These are phyloP conservation scores for Yponomeuta malinellus DNA, from an alignment of 2,888 invertebrate species.

Conservation along the genomic window DNA sequence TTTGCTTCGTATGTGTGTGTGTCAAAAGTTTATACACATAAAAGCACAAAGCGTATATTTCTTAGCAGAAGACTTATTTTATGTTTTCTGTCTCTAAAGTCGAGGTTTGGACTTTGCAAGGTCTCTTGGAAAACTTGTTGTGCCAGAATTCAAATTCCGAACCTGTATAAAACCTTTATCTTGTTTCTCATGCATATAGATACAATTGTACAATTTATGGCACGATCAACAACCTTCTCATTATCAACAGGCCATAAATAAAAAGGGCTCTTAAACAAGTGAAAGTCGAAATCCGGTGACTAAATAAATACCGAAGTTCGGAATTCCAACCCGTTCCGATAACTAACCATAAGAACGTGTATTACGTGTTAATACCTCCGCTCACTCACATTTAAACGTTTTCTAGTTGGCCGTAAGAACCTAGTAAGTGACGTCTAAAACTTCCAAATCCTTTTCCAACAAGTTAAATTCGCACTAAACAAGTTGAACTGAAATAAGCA, in stretches of 20 bases:
- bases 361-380: neutral
- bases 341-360: neutral
- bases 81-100: neutral
- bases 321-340: neutral
- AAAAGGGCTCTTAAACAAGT: neutral
- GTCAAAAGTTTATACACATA: too few relatives aligned
- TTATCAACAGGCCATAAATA: neutral
- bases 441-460: slow-evolving; percentile 55
- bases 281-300: neutral
- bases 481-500: slow-evolving; percentile 65
- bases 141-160: neutral
- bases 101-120: neutral
- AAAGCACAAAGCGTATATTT: too few relatives aligned
- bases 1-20: too few relatives aligned
- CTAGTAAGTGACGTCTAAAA: slow-evolving; percentile 33
- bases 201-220: neutral
- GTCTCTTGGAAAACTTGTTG: neutral
- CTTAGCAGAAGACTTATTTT: neutral
- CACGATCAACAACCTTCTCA: neutral
- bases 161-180: neutral
- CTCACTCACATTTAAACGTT: neutral
- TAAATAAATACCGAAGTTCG: neutral
- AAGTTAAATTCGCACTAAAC: slow-evolving; percentile 58
- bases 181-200: neutral
- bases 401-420: slow-evolving; percentile 2